phyloP scores from a whole-genome alignment of 2,113 vertebrate genomes.

The Nothocercus julius region DNA sequence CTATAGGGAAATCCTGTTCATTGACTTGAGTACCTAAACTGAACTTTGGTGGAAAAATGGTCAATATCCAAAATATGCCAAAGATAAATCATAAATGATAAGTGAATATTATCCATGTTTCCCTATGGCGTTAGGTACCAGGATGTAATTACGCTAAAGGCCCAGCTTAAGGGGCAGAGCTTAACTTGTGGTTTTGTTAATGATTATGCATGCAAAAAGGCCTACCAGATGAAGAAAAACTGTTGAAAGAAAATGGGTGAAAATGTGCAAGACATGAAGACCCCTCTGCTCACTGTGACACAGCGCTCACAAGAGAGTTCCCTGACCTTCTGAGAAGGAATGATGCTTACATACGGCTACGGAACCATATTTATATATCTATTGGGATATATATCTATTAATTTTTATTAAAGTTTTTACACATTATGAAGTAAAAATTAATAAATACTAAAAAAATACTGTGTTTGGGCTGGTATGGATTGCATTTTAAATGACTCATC shows the following conservation, averaged over 20 bases:
- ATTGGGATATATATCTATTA: neutral
- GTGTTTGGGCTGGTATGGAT: rapidly evolving
- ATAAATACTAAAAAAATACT: neutral
- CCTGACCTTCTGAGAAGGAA: neutral
- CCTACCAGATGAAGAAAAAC: neutral
- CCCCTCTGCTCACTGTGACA: rapidly evolving
- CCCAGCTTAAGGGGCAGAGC: neutral
- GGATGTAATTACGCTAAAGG: neutral
- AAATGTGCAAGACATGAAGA: neutral
- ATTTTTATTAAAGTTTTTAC: neutral
- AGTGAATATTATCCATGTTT: neutral
- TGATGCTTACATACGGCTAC: neutral
- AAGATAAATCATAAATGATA: neutral
- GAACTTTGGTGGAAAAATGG: neutral
- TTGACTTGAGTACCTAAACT: neutral
- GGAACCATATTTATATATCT: no score
- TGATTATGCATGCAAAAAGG: rapidly evolving
- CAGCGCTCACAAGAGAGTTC: neutral
- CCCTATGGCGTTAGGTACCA: rapidly evolving
- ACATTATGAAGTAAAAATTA: neutral
- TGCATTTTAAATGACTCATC: neutral
- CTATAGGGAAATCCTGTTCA: neutral
- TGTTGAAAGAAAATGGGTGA: neutral
- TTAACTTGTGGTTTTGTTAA: neutral
- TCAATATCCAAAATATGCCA: neutral